phyloP scores from a whole-genome alignment of 2,888 invertebrate species.

The Hydrotaea cyrtoneurina region DNA sequence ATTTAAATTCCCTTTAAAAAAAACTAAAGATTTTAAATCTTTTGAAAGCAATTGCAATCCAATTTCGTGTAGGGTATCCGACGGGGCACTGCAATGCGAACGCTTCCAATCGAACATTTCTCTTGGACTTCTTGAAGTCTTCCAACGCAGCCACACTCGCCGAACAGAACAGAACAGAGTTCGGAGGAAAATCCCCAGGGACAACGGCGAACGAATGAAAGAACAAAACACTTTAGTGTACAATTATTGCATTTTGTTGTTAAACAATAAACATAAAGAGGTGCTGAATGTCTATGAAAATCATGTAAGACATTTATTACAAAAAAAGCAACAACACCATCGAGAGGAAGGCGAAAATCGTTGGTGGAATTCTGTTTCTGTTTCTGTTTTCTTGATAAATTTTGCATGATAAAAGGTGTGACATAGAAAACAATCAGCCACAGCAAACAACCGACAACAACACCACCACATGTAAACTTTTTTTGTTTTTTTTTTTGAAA shows the following conservation, averaged over 20 bases:
- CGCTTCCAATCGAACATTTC: conserved; percentile 48
- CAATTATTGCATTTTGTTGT: conserved; percentile 70
- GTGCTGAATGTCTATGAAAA: conserved; percentile 63
- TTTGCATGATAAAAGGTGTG: conserved; percentile 64
- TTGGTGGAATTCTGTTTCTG: neutral
- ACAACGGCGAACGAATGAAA: too few relatives aligned
- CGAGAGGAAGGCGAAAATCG: neutral
- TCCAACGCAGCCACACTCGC: too few relatives aligned
- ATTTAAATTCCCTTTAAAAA: too few relatives aligned
- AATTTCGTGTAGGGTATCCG: too few relatives aligned
- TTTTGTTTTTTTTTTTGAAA: neutral
- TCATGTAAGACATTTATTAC: conserved; percentile 65
- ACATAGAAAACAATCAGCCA: conserved; percentile 51
- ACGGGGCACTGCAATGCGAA: neutral
- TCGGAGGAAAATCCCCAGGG: too few relatives aligned
- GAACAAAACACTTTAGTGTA: conserved; percentile 61
- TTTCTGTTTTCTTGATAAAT: conserved; percentile 52
- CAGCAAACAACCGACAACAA: neutral
- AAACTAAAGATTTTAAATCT: too few relatives aligned
- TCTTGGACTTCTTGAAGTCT: neutral
- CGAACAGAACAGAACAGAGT: neutral
- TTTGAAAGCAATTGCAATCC: too few relatives aligned
- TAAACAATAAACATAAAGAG: conserved; percentile 68
- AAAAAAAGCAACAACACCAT: conserved; percentile 17
- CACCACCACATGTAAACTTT: neutral